phyloP scores from a whole-genome alignment of 2,888 invertebrate species.

The Sarcophaga subvicina region DNA sequence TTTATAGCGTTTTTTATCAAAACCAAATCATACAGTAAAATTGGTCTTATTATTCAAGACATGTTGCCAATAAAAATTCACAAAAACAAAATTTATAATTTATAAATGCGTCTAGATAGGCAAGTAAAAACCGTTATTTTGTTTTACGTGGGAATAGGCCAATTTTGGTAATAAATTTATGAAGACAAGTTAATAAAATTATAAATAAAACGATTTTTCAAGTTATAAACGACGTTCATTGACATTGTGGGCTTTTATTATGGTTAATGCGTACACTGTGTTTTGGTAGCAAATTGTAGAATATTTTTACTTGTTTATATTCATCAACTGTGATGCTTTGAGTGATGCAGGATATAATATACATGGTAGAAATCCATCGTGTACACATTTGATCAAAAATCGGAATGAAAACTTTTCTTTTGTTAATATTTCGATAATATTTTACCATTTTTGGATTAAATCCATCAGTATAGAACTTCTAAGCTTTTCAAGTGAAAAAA shows the following conservation, averaged over 20 bases:
- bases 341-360: too few relatives aligned
- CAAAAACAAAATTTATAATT: not conserved
- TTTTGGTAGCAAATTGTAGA: not conserved
- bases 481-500: too few relatives aligned
- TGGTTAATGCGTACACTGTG: not conserved
- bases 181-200: not conserved
- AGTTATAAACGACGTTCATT: not conserved
- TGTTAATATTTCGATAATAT: too few relatives aligned
- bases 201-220: not conserved
- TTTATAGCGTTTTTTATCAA: not conserved
- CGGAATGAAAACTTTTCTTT: too few relatives aligned
- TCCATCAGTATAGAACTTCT: too few relatives aligned
- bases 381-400: too few relatives aligned
- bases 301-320: not conserved
- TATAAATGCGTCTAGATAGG: not conserved
- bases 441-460: too few relatives aligned
- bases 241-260: not conserved
- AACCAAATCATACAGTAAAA: not conserved
- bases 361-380: too few relatives aligned
- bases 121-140: not conserved
- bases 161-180: not conserved
- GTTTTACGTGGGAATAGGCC: not conserved
- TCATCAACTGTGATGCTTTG: too few relatives aligned
- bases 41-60: not conserved
- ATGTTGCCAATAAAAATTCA: not conserved